Evolutionary conservation across 2,888 invertebrate species (phyloP), one percentile per base, ranked within the genome.

Genomic region (Anarsia innoxiella): DNA sequence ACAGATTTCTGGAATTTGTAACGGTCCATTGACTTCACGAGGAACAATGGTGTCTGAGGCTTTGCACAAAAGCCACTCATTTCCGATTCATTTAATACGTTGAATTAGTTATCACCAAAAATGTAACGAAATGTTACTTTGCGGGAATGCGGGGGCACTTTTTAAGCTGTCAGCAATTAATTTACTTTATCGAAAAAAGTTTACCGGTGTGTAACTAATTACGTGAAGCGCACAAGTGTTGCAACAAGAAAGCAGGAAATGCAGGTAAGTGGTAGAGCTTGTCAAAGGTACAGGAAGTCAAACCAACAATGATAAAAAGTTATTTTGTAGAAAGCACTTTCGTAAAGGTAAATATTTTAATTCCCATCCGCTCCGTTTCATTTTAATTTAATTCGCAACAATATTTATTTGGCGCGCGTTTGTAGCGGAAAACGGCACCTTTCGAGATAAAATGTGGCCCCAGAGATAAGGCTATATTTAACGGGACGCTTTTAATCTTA

Each of bases 191-290:
- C 29, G 14, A 23, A 56, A 60, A 63, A 65, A 66, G 64, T 61
- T 48, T 58, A 58, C 59, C 54, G 50, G 49, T 44, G 36, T 39
- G 36, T 39, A 27, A 41, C 40, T 34, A 39, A 36, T 46, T 50
- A 49, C 56, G 51, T 48, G 51, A 52, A 41, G 39, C 46, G 39
- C 41, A 39, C 55, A 51, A 54, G 54, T 53, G 53, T 49, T 48
- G 49, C 42, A 43, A 46, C 47, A 49, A 48, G 53, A 51, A 53
- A 52, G 47, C 62, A 69, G 69, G 69, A 69, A 69, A 64, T 56
- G 56, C 54, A 52, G 40, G 53, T 54, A 61, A 54, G 51, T 56
- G 49, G 49, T 53, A 48, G 50, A 50, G 63, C 61, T 63, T 56
- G 66, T 65, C 51, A 43, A 46, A 47, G 42, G 45, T 50, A 48